Percentiles rank a stretch among this genome's conserved stretches.
Conservation (phyloP, 2,888 invertebrate species). For the Archips crataeganus region DNA sequence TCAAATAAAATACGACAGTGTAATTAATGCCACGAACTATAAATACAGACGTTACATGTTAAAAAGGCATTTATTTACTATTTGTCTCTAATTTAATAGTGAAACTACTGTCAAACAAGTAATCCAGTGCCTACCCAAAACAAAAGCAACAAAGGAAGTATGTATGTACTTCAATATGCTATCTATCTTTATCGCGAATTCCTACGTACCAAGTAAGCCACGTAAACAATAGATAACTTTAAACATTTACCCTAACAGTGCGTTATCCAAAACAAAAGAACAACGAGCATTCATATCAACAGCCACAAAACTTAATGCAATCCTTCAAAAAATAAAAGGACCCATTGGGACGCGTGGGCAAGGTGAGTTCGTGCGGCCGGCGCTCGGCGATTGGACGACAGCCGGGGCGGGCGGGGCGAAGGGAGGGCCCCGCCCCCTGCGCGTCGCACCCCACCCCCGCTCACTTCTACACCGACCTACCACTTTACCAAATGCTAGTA, state of each 20-base stretch:
- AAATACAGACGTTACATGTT: no score
- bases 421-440: constrained; percentile 73
- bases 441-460: constrained; percentile 75
- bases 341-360: constrained; percentile 79
- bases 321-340: constrained; percentile 59
- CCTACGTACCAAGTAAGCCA: not conserved
- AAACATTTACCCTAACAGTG: constrained; percentile 17
- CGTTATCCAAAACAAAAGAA: constrained; percentile 31
- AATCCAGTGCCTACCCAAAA: no score
- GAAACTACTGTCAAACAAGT: no score
- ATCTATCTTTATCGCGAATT: not conserved
- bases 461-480: constrained; percentile 62
- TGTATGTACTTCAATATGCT: no score
- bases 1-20: no score
- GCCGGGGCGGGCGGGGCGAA: constrained; percentile 76
- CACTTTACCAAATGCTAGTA: constrained; percentile 63
- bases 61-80: no score
- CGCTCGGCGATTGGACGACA: constrained; percentile 72
- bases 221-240: not conserved
- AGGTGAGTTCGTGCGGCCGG: constrained; percentile 77
- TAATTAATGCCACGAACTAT: no score
- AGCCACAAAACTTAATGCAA: constrained; percentile 40
- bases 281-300: constrained; percentile 12
- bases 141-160: not conserved
- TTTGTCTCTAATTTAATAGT: no score